phyloP scores from a whole-genome alignment of 2,113 vertebrate genomes.

The Tupaia chinensis region DNA sequence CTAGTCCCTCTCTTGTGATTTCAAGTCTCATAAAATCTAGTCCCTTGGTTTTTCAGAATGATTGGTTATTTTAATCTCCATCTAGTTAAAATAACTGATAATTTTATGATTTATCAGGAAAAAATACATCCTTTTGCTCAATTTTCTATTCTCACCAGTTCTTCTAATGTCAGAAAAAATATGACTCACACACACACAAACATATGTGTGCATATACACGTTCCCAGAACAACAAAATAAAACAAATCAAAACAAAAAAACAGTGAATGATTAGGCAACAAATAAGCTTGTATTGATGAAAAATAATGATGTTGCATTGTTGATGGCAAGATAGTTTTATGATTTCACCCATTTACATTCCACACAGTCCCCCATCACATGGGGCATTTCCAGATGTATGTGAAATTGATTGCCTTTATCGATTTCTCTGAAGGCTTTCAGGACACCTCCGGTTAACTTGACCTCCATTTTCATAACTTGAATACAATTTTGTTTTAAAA shows the following conservation, averaged over 20 bases:
- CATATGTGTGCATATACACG: too few species aligned
- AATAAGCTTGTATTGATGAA: neutral
- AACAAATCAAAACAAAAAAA: neutral
- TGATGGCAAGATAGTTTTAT: neutral
- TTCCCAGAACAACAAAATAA: neutral
- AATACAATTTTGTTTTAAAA: conserved; percentile 26
- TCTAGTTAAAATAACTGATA: neutral
- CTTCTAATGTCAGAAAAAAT: neutral
- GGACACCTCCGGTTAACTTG: neutral
- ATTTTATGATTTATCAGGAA: neutral
- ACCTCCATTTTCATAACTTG: neutral
- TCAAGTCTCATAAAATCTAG: neutral
- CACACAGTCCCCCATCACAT: neutral
- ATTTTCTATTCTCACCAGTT: neutral
- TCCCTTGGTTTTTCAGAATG: neutral
- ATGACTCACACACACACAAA: neutral
- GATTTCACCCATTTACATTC: neutral
- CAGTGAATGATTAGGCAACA: neutral
- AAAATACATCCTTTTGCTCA: neutral
- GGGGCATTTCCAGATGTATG: neutral
- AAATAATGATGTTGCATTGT: neutral
- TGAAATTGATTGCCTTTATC: neutral
- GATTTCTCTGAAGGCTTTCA: neutral
- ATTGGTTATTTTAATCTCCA: neutral
- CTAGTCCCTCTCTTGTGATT: neutral